Conservation (phyloP, 2,113 vertebrate species). For the Ramphastos sulfuratus region DNA sequence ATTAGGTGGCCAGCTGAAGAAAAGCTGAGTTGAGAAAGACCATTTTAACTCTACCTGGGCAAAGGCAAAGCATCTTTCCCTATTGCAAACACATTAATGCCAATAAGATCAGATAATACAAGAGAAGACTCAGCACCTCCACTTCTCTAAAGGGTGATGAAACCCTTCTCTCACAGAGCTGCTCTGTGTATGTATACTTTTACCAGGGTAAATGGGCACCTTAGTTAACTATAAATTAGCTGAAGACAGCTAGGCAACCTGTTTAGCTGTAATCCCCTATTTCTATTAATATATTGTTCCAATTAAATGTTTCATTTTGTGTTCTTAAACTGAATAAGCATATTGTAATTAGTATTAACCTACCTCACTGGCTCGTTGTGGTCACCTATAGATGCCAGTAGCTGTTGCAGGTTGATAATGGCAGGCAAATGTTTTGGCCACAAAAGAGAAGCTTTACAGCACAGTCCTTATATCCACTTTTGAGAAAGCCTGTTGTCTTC, state of each 20-base stretch:
- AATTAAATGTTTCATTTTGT: constrained; percentile 19
- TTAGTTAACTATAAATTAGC: constrained; percentile 22
- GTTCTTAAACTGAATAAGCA: constrained; percentile 12
- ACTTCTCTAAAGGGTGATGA: background rate
- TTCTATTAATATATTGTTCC: constrained; percentile 1
- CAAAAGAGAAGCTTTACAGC: background rate
- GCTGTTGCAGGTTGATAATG: background rate
- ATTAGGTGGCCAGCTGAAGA: background rate
- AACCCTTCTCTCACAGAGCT: background rate
- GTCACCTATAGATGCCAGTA: background rate
- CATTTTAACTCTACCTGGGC: background rate
- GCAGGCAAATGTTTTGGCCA: background rate
- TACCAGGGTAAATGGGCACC: background rate
- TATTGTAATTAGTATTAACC: constrained; percentile 15
- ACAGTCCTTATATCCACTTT: background rate
- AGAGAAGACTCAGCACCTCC: background rate
- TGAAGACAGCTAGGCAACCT: background rate
- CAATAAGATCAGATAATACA: background rate
- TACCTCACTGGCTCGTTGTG: background rate
- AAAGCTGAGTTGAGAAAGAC: background rate
- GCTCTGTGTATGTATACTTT: background rate
- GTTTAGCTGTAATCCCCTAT: constrained; percentile 9
- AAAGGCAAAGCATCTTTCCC: background rate
- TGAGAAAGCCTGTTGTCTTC: background rate
- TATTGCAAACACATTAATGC: background rate